Percentiles rank a stretch among this genome's conserved stretches.
Conservation (phyloP, 2,888 invertebrate species). For the Urechis unicinctus region DNA sequence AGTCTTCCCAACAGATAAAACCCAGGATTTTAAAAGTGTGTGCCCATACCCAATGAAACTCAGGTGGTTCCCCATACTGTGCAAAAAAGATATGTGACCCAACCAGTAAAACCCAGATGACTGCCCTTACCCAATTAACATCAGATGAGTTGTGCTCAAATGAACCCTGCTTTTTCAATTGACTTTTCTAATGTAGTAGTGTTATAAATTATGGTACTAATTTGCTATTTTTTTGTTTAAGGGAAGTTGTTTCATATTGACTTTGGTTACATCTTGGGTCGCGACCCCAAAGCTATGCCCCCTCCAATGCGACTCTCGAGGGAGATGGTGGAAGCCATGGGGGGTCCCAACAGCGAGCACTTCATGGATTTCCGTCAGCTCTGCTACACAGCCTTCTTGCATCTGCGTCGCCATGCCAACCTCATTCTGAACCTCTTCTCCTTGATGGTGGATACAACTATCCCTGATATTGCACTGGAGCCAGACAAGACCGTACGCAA, state of each 20-base stretch:
- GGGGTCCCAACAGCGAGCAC: constrained; percentile 64
- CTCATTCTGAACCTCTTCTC: constrained; percentile 94
- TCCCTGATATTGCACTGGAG: constrained; percentile 96
- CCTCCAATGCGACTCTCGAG: constrained; percentile 96
- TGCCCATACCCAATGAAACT: too few relatives aligned
- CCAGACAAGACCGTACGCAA: constrained; percentile 98
- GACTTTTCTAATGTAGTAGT: neutral
- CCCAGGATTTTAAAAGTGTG: too few relatives aligned
- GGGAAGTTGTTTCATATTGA: constrained; percentile 48
- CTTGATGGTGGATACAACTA: constrained; percentile 96
- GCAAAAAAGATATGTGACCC: too few relatives aligned
- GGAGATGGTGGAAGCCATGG: constrained; percentile 93
- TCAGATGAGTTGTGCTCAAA: too few relatives aligned
- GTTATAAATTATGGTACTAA: neutral
- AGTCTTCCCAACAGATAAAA: too few relatives aligned
- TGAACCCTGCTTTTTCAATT: neutral
- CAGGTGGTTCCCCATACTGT: too few relatives aligned
- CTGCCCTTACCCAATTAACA: too few relatives aligned
- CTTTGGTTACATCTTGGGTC: constrained; percentile 94
- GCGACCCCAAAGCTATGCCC: constrained; percentile 97
- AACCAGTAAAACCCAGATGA: too few relatives aligned
- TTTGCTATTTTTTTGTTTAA: constrained; percentile 14
- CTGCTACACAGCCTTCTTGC: constrained; percentile 92
- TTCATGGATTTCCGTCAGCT: constrained; percentile 86
- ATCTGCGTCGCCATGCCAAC: constrained; percentile 82